These are phyloP conservation scores for Napeogenes inachia DNA, from an alignment of 2,888 invertebrate genomes.

Conservation along the genomic window DNA sequence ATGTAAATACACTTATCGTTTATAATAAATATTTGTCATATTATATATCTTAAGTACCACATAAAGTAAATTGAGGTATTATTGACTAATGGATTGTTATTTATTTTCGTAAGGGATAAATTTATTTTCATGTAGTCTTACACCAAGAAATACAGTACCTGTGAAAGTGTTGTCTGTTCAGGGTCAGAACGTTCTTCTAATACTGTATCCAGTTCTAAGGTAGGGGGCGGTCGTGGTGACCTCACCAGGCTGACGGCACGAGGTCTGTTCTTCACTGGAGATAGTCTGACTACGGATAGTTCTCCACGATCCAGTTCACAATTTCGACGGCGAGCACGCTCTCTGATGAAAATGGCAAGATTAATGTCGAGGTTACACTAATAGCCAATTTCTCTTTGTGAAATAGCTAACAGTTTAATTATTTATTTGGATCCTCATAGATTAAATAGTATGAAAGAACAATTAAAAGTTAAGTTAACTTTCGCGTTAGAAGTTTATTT, in stretches of 20 bases:
- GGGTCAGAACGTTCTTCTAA: slow-evolving; percentile 89
- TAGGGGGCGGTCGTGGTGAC: slow-evolving; percentile 85
- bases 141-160: slow-evolving; percentile 42
- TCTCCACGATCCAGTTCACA: slow-evolving; percentile 90
- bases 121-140: neutral
- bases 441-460: no score
- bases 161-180: slow-evolving; percentile 80
- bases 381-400: no score
- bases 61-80: no score
- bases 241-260: slow-evolving; percentile 68
- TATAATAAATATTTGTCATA: no score
- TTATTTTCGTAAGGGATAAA: neutral
- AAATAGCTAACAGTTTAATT: no score
- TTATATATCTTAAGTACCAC: no score
- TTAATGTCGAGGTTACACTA: no score
- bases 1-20: no score
- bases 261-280: slow-evolving; percentile 57
- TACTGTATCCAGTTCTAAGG: slow-evolving; percentile 89
- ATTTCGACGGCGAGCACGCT: slow-evolving; percentile 87
- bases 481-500: no score
- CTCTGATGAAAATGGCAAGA: slow-evolving; percentile 58
- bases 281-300: slow-evolving; percentile 85
- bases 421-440: no score
- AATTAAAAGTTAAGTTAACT: no score
- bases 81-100: no score